Evolutionary conservation across 2,888 invertebrate genomes (phyloP), one percentile per base, ranked within the genome.

Genomic region (Hofmannophila pseudospretella): DNA sequence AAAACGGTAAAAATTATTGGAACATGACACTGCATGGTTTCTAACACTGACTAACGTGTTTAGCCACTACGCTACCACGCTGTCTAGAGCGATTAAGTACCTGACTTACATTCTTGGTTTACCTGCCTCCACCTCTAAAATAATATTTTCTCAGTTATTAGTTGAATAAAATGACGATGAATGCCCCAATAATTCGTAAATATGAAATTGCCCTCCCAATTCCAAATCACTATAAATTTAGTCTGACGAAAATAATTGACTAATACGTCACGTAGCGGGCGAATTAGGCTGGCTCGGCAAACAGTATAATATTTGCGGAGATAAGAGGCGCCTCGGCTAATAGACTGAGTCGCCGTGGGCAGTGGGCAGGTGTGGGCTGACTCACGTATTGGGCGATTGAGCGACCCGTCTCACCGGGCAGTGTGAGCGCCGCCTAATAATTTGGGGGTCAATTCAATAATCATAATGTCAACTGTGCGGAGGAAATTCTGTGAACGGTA

Each of bases 221-320:
- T 4, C 5, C 5, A 7, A 23, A 23, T 7, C 7, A 8, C 23
- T 7, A 23, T 5, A 22, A 32, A 22, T 32, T 20, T 22, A 19
- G 19, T 7, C 5, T 44, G n/a, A 49, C 42, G 51, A 62, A 53
- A 59, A 65, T 58, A 63, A 60, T 57, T 51, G 49, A 37, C 26
- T 54, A 65, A 64, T 59, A 51, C 45, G 67, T 73, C 76, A 79
- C 76, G 75, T 78, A 61, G 47, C 49, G 44, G 41, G 49, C 47
- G 67, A 74, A 76, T 76, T 69, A 67, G 65, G 49, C 48, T 56
- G 45, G 38, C 46, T 58, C 59, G 51, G 58, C 58, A 72, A 76
- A 77, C 66, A 67, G 42, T 44, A 56, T 64, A 68, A 70, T 77
- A 75, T 78, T 76, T 76, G 69, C 57, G 37, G 49, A 67, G 66